Base-by-base conservation (phyloP, 2,888 invertebrate genomes). In the Cheilosia vulpina region DNA sequence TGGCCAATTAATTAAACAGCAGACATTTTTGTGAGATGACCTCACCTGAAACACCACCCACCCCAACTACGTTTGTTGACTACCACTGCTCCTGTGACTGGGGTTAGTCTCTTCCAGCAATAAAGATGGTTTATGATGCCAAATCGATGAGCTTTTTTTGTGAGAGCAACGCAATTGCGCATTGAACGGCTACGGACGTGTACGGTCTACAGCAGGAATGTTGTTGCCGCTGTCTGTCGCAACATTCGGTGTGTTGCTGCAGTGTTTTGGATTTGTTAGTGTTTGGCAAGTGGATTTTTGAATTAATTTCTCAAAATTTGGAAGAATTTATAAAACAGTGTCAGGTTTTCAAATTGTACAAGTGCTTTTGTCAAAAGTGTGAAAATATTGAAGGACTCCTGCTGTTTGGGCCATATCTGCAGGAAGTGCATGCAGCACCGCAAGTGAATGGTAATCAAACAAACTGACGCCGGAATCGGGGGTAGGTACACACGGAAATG, bases 111-210 rank as follows among this genome's bases (percentile, higher is more conserved):
- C 7, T 62, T 62, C 43, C 55, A 55, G 60, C 58, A 55, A 52
- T 50, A 50, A 69, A 73, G 79, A 73, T 66, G 58, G 45, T 75
- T 52, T 60, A 69, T 50, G 85, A 85, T 85, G 85, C 85, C 81
- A 72, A 85, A 85, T 85, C 85, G 85, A 85, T 85, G 76, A 81
- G 76, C 76, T 81, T 85, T 84, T 75, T 58, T n/a, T 43, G 52
- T 62, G 76, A 85, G 81, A 85, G 57, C 53, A 82, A 87, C 87
- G 87, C 87, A 87, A 78, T 82, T 87, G 87, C 87, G 87, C 87
- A 82, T 87, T 87, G 82, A 66, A 55, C 4, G 53, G 53, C 69
- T 27, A 65, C 47, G 34, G 60, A 73, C 45, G 71, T 38, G 53
- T 80, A 66, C 76, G 60, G 72, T 53, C 58, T 31, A 38, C 38